Conservation (phyloP, 2,797 vertebrate genomes). For the Xiphophorus birchmanni region DNA sequence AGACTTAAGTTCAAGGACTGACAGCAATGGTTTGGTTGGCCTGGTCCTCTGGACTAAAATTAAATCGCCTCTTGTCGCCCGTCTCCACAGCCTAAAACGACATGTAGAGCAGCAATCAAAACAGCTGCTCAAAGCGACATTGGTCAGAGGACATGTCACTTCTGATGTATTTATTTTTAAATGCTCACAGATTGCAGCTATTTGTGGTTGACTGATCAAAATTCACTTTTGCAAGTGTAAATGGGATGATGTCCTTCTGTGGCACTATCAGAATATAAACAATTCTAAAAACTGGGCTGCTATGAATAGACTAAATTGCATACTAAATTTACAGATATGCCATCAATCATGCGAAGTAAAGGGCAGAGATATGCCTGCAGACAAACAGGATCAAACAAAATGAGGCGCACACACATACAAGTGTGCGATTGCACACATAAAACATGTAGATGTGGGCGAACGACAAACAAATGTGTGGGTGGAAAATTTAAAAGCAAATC, state of each 20-base stretch:
- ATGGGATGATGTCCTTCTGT: slow-evolving; percentile 37
- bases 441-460: slow-evolving; percentile 14
- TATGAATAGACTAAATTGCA: slow-evolving; percentile 72
- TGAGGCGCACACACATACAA: slow-evolving; percentile 13
- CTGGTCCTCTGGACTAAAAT: slow-evolving; percentile 54
- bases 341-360: slow-evolving; percentile 79
- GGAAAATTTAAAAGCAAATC: slow-evolving; percentile 22
- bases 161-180: slow-evolving; percentile 31
- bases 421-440: slow-evolving; percentile 21
- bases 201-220: slow-evolving; percentile 39
- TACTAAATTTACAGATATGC: slow-evolving; percentile 58
- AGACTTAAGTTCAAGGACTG: slow-evolving; percentile 35
- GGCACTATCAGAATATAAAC: slow-evolving; percentile 25
- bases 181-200: slow-evolving; percentile 21
- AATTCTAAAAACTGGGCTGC: slow-evolving; percentile 54
- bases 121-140: slow-evolving; percentile 26
- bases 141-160: slow-evolving; percentile 38
- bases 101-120: slow-evolving; percentile 60
- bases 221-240: slow-evolving; percentile 32
- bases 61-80: slow-evolving; percentile 45
- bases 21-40: slow-evolving; percentile 31
- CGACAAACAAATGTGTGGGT: slow-evolving; percentile 21
- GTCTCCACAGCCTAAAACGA: slow-evolving; percentile 33
- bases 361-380: slow-evolving; percentile 58
- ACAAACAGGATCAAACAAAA: slow-evolving; percentile 32